These are phyloP conservation scores for Acanthurus tractus DNA, from an alignment of 2,797 vertebrate genomes.

Conservation along the genomic window DNA sequence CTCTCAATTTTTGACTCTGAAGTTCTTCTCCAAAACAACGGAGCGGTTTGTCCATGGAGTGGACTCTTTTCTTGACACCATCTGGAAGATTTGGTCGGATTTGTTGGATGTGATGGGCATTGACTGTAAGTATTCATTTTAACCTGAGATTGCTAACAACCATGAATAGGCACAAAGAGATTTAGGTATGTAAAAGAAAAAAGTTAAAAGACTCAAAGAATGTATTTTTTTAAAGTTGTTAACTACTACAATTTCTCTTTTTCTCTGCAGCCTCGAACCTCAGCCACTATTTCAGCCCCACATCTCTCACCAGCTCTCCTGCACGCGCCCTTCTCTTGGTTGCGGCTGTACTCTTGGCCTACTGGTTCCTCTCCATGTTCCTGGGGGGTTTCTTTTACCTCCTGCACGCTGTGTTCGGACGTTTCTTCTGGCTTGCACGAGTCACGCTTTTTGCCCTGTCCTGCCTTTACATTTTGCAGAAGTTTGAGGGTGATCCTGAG, in stretches of 20 bases:
- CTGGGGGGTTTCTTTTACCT: conserved; percentile 93
- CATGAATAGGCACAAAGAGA: not conserved
- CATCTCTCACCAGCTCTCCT: conserved; percentile 90
- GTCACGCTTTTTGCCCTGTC: conserved; percentile 93
- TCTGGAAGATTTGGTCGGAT: conserved; percentile 96
- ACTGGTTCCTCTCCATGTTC: conserved; percentile 94
- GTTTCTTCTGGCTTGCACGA: conserved; percentile 94
- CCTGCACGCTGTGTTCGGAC: conserved; percentile 92
- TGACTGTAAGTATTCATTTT: conserved; percentile 87
- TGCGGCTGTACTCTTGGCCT: conserved; percentile 90
- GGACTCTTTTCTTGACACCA: conserved; percentile 91
- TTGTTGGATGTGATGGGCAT: conserved; percentile 96
- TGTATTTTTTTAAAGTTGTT: not conserved
- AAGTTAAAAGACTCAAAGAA: not conserved
- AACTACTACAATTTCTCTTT: conserved; percentile 6
- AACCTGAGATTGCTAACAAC: not conserved
- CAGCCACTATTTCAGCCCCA: conserved; percentile 94
- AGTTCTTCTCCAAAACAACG: conserved; percentile 95
- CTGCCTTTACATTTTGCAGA: conserved; percentile 97
- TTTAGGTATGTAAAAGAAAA: not conserved
- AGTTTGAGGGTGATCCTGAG: conserved; percentile 95
- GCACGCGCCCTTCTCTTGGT: conserved; percentile 91
- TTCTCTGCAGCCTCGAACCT: conserved; percentile 85
- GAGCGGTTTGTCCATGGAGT: conserved; percentile 96
- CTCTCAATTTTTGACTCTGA: conserved; percentile 8